Evolutionary conservation across 2,888 invertebrate species (phyloP), one percentile per base, ranked within the genome.

Genomic region (Tortrix viridana): DNA sequence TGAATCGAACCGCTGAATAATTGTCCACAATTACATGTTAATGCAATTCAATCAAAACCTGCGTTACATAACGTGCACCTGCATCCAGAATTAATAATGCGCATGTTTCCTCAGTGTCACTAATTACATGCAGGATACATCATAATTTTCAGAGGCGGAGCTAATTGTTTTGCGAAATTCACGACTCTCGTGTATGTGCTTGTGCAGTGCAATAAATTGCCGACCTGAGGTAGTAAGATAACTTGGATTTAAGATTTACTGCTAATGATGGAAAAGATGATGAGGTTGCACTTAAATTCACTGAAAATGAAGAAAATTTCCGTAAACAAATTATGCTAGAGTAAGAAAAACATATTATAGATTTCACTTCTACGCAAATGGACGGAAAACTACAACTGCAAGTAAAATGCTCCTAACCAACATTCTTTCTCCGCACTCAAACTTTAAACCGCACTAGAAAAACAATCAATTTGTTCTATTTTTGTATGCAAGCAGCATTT

Each of bases 401-500:
- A 32, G 20, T 62, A 57, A 57, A 55, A 19, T 43, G 23, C 20
- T 47, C 50, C 37, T 20, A 52, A 19, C 37, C 22, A 46, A 52
- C 50, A 37, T 23, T 56, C 43, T 9, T 18, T 43, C n/a, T 41
- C 44, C 54, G 44, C 52, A 32, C 57, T 57, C 26, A 62, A 62
- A 57, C 23, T 62, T 62, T 57, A 52, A 62, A 52, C 47, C 57
- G 43, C 50, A 60, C 53, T 60, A 50, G 49, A 52, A 62, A 62
- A 57, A 62, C 57, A 62, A 62, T 62, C 62, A 62, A 62, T 62
- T 62, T 57, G 52, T 46, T n/a, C 44, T 61, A 60, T 64, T 64
- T 64, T 49, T 59, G 55, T 61, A 60, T 64, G 64, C 56, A 67
- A 60, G 65, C 67, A 60, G 65, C 65, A 68, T 64, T 67, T 63